Evolutionary conservation across 2,797 vertebrate genomes (phyloP).

Genomic region (Rhinophrynus dorsalis): DNA sequence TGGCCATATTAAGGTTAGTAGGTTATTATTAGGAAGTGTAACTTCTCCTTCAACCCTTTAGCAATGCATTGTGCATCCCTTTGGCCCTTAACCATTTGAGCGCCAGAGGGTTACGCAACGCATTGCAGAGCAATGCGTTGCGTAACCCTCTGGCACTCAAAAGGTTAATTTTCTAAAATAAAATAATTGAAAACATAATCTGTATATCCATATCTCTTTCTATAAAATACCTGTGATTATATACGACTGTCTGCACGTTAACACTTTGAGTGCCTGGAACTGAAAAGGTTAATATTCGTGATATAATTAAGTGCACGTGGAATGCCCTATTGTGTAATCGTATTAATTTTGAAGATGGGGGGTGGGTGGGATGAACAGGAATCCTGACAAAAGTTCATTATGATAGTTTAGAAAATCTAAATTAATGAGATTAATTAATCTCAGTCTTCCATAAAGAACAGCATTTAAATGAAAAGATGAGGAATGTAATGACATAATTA

Average conservation of each 20-base stretch:
- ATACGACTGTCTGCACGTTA: background rate
- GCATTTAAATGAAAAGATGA: slow-evolving; percentile 43
- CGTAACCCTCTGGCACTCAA: too few relatives aligned
- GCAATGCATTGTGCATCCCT: too few relatives aligned
- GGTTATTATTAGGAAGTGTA: too few relatives aligned
- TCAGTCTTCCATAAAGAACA: slow-evolving; percentile 38
- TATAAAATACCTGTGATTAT: slow-evolving; percentile 12
- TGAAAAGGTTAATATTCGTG: background rate
- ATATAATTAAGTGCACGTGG: background rate
- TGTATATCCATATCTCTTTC: background rate
- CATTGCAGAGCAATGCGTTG: too few relatives aligned
- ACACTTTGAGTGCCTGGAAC: too few relatives aligned
- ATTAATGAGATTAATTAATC: slow-evolving; percentile 54
- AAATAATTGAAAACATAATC: background rate
- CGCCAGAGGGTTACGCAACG: too few relatives aligned
- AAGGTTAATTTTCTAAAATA: too few relatives aligned
- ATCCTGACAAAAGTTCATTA: slow-evolving; percentile 46
- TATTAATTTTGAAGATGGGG: slow-evolving; percentile 15
- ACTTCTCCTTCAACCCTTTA: too few relatives aligned
- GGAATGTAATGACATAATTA: slow-evolving; percentile 42
- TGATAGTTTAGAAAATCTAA: slow-evolving; percentile 36
- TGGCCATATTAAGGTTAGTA: too few relatives aligned
- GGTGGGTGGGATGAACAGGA: slow-evolving; percentile 28
- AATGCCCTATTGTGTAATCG: background rate
- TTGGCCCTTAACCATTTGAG: too few relatives aligned